Evolutionary conservation across 92 coral and sea anemone species (phyloP), one percentile per base, ranked within the genome.

Genomic region (Ricordea florida): DNA sequence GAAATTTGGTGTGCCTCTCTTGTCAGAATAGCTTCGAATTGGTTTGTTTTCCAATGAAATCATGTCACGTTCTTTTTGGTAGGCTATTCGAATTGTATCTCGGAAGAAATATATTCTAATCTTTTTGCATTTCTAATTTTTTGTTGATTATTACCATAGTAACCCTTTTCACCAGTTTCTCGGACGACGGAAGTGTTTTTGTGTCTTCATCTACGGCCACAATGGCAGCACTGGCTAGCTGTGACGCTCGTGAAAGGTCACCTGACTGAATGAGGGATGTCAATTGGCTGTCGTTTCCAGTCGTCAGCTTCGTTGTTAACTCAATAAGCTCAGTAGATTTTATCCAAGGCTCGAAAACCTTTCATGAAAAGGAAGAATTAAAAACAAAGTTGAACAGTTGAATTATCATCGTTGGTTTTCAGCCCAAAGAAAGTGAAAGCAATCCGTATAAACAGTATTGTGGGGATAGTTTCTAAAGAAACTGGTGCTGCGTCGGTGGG

Each of bases 221-320:
- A 36, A 80, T 63, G 10, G 67, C 86, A 21, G 65, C 76, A 8
- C 58, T 71, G 21, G 80, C 79, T 26, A 80, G 35, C 29, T 67
- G 76, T n/a, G 61, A 47, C 11, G 80, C 86, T 7, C 51, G 40
- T 30, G 66, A 63, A 15, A 49, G 35, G 45, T 80, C 62, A 21
- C 80, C 86, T 17, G 66, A 44, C 51, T 80, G 80, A 37, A 71
- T 35, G 2, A 80, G 31, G 10, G 33, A 23, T 30, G 16, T 72
- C 20, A 80, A 57, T 30, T 22, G 37, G 30, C 86, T 80, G 21
- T 55, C 50, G 3, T 57, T 43, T 14, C 74, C 87, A 27, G 81
- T 53, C 6, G 76, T 74, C 33, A 64, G 56, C 21, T 64, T 21
- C 17, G 30, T 37, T 5, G 33, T 67, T 4, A 20, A 14, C 0